Percentiles rank a stretch among this genome's conserved stretches.
Evolutionary conservation across 2,797 vertebrate species (phyloP).

Genomic region (Anableps anableps): DNA sequence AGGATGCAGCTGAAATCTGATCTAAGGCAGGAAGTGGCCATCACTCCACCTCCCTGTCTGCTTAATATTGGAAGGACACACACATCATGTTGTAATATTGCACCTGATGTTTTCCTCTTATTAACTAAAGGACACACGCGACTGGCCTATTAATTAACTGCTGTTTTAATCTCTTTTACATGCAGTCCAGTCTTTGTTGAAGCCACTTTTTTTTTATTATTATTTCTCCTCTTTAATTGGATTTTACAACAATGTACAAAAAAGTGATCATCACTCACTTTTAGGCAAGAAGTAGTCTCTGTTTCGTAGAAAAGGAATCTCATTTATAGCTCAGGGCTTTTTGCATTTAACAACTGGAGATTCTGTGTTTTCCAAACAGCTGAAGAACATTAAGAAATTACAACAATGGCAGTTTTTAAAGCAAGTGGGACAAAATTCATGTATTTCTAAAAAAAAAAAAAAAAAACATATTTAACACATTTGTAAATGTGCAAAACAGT

Average conservation of each 20-base stretch:
- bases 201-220: neutral
- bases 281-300: neutral
- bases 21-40: conserved; percentile 39
- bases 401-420: neutral
- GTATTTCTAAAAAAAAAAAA: neutral
- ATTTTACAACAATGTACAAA: neutral
- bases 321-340: neutral
- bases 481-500: neutral
- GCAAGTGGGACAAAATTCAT: neutral
- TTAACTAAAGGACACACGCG: conserved; percentile 19
- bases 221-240: conserved; percentile 2
- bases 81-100: conserved; percentile 32
- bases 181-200: neutral
- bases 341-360: neutral
- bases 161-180: conserved; percentile 1
- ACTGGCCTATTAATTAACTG: neutral
- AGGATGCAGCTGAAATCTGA: conserved; percentile 65
- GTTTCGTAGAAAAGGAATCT: neutral
- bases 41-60: conserved; percentile 30
- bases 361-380: too few relatives aligned
- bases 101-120: conserved; percentile 51
- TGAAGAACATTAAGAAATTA: too few relatives aligned
- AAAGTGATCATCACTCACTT: neutral
- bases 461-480: neutral
- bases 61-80: conserved; percentile 40